These are phyloP conservation scores for Hippoglossus hippoglossus DNA, from an alignment of 2,797 vertebrate genomes.

Conservation along the genomic window DNA sequence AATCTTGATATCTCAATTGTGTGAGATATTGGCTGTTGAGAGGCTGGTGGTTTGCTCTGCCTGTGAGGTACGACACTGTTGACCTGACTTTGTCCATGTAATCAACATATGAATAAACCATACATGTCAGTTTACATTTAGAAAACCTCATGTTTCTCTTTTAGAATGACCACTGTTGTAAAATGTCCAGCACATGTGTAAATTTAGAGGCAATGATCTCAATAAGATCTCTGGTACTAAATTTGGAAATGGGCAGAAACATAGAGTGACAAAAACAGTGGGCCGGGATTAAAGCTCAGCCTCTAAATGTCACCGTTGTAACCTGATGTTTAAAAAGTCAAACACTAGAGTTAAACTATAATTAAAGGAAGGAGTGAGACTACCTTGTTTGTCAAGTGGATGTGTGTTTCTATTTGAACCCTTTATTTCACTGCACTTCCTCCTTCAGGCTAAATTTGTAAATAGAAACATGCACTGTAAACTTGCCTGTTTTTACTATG, in stretches of 20 bases:
- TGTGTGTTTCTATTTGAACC: conserved; percentile 33
- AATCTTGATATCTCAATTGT: too few species aligned
- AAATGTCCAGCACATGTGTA: conserved; percentile 33
- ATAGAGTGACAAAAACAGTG: conserved; percentile 27
- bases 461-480: conserved; percentile 23
- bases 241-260: conserved; percentile 21
- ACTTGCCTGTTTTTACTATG: too few species aligned
- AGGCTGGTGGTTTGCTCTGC: conserved; percentile 58
- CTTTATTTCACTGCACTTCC: conserved; percentile 24
- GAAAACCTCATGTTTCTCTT: conserved; percentile 19
- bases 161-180: conserved; percentile 4
- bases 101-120: conserved; percentile 29
- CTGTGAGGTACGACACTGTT: conserved; percentile 27
- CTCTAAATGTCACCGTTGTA: conserved; percentile 46
- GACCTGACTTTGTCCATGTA: conserved; percentile 72
- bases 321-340: conserved; percentile 13
- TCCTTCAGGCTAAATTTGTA: conserved; percentile 4
- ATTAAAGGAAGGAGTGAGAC: conserved; percentile 3
- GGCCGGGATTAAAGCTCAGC: neutral
- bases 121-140: conserved; percentile 17
- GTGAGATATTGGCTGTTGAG: conserved; percentile 41
- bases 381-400: conserved; percentile 16
- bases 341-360: too few species aligned
- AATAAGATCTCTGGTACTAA: conserved; percentile 27
- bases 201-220: conserved; percentile 36